These are phyloP conservation scores for Suillia variegata DNA, from an alignment of 2,888 invertebrate genomes.

Conservation along the genomic window DNA sequence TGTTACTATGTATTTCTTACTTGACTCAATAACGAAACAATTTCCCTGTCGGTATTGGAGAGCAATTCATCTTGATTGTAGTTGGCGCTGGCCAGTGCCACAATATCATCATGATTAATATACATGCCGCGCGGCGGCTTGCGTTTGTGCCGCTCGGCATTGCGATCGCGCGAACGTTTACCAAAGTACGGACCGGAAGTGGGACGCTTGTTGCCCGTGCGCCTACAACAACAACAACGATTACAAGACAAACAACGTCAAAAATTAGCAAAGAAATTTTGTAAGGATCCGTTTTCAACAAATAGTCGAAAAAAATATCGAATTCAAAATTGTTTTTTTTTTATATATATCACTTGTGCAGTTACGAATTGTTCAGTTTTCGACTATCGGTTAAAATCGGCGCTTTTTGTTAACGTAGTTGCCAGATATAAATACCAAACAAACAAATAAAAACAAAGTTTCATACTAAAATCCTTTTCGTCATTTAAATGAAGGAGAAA, in stretches of 20 bases:
- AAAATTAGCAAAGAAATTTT: background rate
- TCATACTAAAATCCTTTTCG: no score
- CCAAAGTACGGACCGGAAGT: slow-evolving; percentile 70
- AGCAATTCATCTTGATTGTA: slow-evolving; percentile 74
- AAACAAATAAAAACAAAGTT: no score
- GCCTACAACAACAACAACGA: slow-evolving; percentile 63
- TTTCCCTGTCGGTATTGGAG: slow-evolving; percentile 90
- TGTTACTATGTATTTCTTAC: slow-evolving; percentile 69
- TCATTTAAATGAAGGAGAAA: no score
- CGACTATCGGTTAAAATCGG: no score
- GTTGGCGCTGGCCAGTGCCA: slow-evolving; percentile 74
- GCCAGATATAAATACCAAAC: no score
- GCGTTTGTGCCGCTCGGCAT: slow-evolving; percentile 69
- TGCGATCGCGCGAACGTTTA: slow-evolving; percentile 57
- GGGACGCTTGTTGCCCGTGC: slow-evolving; percentile 80
- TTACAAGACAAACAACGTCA: slow-evolving; percentile 5
- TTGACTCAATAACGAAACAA: slow-evolving; percentile 93
- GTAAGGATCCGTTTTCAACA: no score
- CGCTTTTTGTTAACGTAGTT: no score
- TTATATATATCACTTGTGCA: background rate
- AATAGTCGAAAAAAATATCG: background rate
- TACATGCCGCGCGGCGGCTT: slow-evolving; percentile 96
- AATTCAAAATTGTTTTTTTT: background rate
- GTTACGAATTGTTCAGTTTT: slow-evolving; percentile 11
- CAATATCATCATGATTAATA: slow-evolving; percentile 96